Evolutionary conservation across 1,140 invertebrate species (phyloP).

Genomic region (Philotrypesis tridentata): DNA sequence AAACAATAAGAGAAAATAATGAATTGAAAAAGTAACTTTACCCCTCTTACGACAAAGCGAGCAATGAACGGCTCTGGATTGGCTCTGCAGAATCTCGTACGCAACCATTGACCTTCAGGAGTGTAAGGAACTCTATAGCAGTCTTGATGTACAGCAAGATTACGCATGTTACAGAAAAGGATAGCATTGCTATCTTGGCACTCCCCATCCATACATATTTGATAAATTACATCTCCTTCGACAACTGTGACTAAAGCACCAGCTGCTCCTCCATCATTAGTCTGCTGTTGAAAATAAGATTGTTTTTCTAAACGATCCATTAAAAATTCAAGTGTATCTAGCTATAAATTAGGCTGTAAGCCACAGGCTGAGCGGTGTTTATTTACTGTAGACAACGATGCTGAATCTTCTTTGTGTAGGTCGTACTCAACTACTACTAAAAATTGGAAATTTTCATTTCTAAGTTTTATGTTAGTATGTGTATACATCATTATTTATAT

Average conservation of each 20-base stretch:
- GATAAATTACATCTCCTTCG: constrained; percentile 98
- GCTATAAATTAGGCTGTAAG: constrained; percentile 80
- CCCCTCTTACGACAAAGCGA: constrained; percentile 97
- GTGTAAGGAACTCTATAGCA: constrained; percentile 99
- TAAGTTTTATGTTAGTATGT: constrained; percentile 11
- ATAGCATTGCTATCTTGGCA: constrained; percentile 95
- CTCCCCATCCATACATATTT: constrained; percentile 95
- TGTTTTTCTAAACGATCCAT: constrained; percentile 99
- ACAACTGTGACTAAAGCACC: constrained; percentile 79
- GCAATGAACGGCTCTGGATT: constrained; percentile 96
- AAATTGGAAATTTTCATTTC: constrained; percentile 45
- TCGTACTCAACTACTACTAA: constrained; percentile 93
- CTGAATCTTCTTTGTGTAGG: constrained; percentile 97
- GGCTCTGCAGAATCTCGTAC: constrained; percentile 94
- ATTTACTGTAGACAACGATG: constrained; percentile 93
- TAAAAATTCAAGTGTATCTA: constrained; percentile 92
- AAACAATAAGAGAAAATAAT: neutral
- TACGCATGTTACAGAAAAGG: constrained; percentile 99
- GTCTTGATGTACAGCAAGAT: constrained; percentile 98
- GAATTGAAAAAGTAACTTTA: neutral
- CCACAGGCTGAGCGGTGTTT: constrained; percentile 82
- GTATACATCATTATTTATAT: neutral
- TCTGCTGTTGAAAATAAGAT: constrained; percentile 94
- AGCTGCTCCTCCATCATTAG: constrained; percentile 76
- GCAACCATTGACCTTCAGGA: constrained; percentile 99